Conservation (phyloP, 1,140 invertebrate species). For the Zaprionus kolodkinae region DNA sequence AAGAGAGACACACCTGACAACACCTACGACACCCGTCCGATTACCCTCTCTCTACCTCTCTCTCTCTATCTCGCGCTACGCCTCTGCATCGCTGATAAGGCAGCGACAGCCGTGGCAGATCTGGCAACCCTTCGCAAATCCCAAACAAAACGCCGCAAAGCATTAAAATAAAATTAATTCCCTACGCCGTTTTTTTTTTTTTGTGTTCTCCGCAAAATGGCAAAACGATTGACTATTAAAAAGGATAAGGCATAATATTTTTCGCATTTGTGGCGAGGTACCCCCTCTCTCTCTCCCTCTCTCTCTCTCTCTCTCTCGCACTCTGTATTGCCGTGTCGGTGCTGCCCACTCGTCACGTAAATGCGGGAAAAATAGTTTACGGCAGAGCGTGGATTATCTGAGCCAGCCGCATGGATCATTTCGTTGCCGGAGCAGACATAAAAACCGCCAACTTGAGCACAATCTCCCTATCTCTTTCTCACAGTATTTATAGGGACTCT, state of each 20-base stretch:
- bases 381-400: conserved; percentile 34
- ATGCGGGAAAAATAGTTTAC: conserved; percentile 79
- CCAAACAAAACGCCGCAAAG: conserved; percentile 65
- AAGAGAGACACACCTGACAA: conserved; percentile 61
- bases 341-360: conserved; percentile 64
- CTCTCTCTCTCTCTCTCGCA: not conserved
- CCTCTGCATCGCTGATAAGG: conserved; percentile 64
- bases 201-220: conserved; percentile 55
- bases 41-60: not conserved
- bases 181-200: conserved; percentile 11
- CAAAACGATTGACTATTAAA: conserved; percentile 82
- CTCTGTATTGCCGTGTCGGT: not conserved
- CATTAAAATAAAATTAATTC: conserved; percentile 82
- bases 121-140: conserved; percentile 57
- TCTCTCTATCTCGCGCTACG: not conserved
- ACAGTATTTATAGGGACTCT: not conserved
- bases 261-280: conserved; percentile 64
- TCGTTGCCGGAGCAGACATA: conserved; percentile 15
- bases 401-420: not conserved
- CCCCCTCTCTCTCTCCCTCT: not conserved
- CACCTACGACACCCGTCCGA: conserved; percentile 40
- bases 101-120: conserved; percentile 35
- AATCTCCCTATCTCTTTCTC: not conserved
- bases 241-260: conserved; percentile 80
- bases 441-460: conserved; percentile 27